Evolutionary conservation across 2,113 vertebrate species (phyloP), one percentile per base, ranked within the genome.

Genomic region (Chinchilla lanigera): DNA sequence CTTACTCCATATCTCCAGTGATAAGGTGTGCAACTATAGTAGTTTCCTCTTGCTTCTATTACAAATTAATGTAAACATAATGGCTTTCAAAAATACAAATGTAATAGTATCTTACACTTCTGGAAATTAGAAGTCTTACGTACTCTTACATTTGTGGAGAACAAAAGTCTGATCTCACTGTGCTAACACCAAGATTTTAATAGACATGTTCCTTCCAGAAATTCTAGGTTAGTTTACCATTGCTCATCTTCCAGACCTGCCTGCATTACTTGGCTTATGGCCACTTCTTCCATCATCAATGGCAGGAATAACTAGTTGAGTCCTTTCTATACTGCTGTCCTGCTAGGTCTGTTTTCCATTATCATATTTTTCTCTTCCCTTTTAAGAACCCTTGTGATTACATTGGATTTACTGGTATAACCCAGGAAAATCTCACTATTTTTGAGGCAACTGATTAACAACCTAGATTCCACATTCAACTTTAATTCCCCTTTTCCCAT

Each of bases 401-500:
- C 56, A 86, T 52, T 87, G 65, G 50, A 17, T 4, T n/a, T 12
- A 83, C 8, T 4, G 1, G 30, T 14, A 77, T 71, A 92, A 85
- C 87, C 19, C 69, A 77, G 5, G n/a, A 82, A 28, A 69, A 77
- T 67, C 16, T 81, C 28, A 19, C 16, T 86, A n/a, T 94, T 86
- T 85, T 93, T 82, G 73, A 2, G 38, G 63, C 20, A 94, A 44
- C 17, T 83, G n/a, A 60, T 86, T 93, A 86, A 24, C 44, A 96
- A 50, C 1, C 19, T 96, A 58, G 93, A 10, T 85, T 89, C 7
- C 50, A 13, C 73, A 82, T 61, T 6, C 20, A 78, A n/a, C 22
- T 10, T 83, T 78, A 67, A 58, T 35, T 92, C 41, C 17, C 14
- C 22, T 69, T 82, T 94, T 3, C 52, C 4, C 7, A 56, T 44